Base-by-base conservation (phyloP, 2,113 vertebrate genomes). In the Sylvia atricapilla region DNA sequence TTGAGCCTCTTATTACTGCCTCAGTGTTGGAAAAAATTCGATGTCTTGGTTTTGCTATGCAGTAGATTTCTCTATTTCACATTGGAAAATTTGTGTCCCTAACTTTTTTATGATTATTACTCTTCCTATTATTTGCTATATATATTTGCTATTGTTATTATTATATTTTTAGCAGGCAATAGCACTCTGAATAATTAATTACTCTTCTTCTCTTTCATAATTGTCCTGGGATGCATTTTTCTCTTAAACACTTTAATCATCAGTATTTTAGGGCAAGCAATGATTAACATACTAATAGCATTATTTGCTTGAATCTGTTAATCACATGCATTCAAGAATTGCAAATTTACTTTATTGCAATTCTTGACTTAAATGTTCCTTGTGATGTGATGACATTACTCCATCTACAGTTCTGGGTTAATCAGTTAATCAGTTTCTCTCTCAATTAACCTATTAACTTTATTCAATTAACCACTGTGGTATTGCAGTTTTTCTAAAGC, bases 291-390 rank as follows among this genome's bases (percentile, higher is more conserved):
- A 84, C 15, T 79, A 90, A 90, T 91, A 85, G 35, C 35, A 37
- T 89, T 14, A 41, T 94, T 94, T 92, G 15, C 64, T 89, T 92
- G 67, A 89, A 84, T 94, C 81, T 90, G 37, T 35, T 76, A 90
- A 80, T 83, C 70, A 67, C 82, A 72, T 82, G 27, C 59, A 50
- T 91, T 93, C 82, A 78, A 75, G 30, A 90, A 66, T 15, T 74
- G 6, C 80, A 84, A 84, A 91, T 79, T 67, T 69, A 52, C 68
- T 80, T 87, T 52, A 84, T 55, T 85, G 72, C 21, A 66, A n/a
- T 89, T 83, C 56, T 88, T 56, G 17, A 58, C 46, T 78, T 77
- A 81, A 84, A 80, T 72, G 17, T 89, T 84, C 31, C 60, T 58
- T 56, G 41, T 91, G 41, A 78, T 83, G 10, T 82, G 14, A 49